Evolutionary conservation across 1,140 invertebrate genomes (phyloP).

Genomic region (Neodiprion pinetum): DNA sequence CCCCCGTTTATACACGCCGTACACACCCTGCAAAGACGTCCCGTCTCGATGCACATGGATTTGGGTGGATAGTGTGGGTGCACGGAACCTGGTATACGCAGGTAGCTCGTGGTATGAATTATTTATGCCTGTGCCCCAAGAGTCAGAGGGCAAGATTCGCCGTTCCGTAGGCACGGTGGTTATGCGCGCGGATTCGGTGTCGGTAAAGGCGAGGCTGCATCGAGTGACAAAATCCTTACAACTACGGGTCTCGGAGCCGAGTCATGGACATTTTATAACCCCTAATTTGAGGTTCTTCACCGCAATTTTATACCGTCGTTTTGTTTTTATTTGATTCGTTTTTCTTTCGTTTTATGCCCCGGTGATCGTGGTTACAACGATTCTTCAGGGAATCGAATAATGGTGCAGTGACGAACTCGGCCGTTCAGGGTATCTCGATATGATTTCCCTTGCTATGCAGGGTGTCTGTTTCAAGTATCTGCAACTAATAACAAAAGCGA

Average conservation of each 20-base stretch:
- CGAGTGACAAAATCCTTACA: constrained; percentile 43
- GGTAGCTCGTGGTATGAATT: constrained; percentile 5
- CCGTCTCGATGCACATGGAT: too few species aligned
- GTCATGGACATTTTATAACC: constrained; percentile 41
- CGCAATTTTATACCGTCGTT: constrained; percentile 11
- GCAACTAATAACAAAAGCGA: too few species aligned
- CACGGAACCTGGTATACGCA: background rate
- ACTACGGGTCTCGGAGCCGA: constrained; percentile 26
- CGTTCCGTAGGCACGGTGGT: background rate
- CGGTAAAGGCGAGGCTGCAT: background rate
- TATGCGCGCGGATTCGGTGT: background rate
- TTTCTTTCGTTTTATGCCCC: too few species aligned
- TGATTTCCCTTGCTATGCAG: too few species aligned
- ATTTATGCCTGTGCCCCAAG: background rate
- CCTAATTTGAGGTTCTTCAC: constrained; percentile 34
- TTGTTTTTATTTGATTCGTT: background rate
- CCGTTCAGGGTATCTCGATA: too few species aligned
- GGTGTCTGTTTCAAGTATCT: too few species aligned
- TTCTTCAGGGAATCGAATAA: too few species aligned
- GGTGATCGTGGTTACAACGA: too few species aligned
- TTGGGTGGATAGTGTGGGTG: too few species aligned
- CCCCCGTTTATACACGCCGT: background rate
- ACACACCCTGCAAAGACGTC: too few species aligned
- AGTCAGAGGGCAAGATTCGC: background rate
- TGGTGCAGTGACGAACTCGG: too few species aligned